Evolutionary conservation across 2,888 invertebrate genomes (phyloP).

Genomic region (Sarcophaga variegata): DNA sequence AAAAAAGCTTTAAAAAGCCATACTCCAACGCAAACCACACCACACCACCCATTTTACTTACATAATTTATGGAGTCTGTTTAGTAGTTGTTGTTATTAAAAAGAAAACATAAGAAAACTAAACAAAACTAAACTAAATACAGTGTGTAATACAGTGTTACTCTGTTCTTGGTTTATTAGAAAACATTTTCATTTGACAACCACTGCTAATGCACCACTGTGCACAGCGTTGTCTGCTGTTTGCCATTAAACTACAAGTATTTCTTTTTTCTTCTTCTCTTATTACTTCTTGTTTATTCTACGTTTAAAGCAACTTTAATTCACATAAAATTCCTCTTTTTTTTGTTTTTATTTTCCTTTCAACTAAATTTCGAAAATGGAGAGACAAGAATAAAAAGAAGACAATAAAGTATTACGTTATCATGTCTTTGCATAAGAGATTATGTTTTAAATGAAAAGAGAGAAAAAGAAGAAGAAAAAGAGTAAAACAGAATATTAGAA

Average conservation of each 20-base stretch:
- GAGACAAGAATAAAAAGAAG: conserved; percentile 15
- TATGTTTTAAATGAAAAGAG: conserved; percentile 43
- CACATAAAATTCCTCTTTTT: neutral
- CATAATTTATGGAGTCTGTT: too few relatives aligned
- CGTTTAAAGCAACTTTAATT: neutral
- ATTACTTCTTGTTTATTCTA: conserved; percentile 43
- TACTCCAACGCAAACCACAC: too few relatives aligned
- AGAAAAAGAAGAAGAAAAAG: neutral
- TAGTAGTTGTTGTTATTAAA: too few relatives aligned
- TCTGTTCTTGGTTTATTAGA: neutral
- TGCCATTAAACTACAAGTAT: neutral
- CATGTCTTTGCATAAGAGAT: conserved; percentile 62
- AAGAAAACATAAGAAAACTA: neutral
- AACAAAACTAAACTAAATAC: neutral
- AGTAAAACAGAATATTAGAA: neutral
- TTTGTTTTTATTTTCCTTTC: conserved; percentile 27
- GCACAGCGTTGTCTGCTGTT: neutral
- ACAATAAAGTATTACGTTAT: conserved; percentile 54
- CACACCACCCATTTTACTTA: too few relatives aligned
- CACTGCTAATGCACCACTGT: conserved; percentile 12
- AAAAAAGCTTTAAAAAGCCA: too few relatives aligned
- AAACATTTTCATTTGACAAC: neutral
- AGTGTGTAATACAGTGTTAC: neutral
- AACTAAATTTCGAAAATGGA: conserved; percentile 19
- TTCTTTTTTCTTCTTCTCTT: conserved; percentile 18